phyloP scores from a whole-genome alignment of 2,797 vertebrate genomes.

The Stomatorhinus walkeri region DNA sequence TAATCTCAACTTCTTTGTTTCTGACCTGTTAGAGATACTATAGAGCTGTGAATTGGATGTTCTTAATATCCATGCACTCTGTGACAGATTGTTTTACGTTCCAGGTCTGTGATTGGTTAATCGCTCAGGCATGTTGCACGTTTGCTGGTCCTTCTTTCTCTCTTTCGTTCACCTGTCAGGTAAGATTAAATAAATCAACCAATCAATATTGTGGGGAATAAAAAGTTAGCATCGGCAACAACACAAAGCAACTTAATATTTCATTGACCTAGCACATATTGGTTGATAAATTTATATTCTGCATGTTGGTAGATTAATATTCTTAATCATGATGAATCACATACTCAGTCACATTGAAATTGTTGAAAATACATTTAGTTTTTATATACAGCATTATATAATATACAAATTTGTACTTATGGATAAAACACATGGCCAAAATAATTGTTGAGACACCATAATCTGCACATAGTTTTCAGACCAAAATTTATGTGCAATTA shows the following conservation, averaged over 20 bases:
- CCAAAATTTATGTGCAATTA: background rate
- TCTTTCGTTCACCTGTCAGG: conserved; percentile 49
- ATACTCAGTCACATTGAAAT: background rate
- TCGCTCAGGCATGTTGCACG: conserved; percentile 43
- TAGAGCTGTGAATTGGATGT: background rate
- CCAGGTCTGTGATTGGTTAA: conserved; percentile 34
- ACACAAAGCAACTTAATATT: background rate
- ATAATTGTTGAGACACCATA: background rate
- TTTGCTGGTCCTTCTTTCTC: conserved; percentile 40
- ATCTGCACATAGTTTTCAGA: background rate
- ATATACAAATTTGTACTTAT: background rate
- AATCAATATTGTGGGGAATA: background rate
- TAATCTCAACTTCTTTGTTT: conserved; percentile 16
- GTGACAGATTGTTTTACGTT: conserved; percentile 12
- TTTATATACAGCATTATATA: background rate
- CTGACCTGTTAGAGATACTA: background rate
- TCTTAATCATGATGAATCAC: background rate
- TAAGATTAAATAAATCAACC: conserved; percentile 39
- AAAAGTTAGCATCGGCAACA: background rate
- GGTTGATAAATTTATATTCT: background rate
- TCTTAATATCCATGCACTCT: background rate
- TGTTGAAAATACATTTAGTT: background rate
- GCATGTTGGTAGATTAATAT: background rate
- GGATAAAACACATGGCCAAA: background rate
- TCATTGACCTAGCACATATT: background rate